Conservation (phyloP, 2,888 invertebrate genomes). For the Peribatodes rhomboidaria region DNA sequence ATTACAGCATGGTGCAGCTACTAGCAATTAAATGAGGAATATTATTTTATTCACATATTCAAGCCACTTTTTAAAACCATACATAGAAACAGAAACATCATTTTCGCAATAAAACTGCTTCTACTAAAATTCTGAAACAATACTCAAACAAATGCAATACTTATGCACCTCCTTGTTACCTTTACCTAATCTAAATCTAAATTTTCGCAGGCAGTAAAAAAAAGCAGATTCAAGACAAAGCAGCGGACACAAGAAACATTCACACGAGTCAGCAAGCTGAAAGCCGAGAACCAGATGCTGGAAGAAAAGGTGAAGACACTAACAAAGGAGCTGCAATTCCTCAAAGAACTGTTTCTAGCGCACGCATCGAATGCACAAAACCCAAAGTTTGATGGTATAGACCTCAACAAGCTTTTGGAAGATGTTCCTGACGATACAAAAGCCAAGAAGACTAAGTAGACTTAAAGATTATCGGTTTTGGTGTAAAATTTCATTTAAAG, state of each 20-base stretch:
- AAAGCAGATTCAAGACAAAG: slow-evolving; percentile 92
- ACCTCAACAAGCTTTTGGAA: slow-evolving; percentile 85
- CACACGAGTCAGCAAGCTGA: slow-evolving; percentile 90
- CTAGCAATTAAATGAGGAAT: no score
- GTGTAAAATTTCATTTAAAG: neutral
- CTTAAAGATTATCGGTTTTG: slow-evolving; percentile 13
- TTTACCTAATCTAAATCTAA: slow-evolving; percentile 21
- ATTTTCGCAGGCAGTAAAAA: slow-evolving; percentile 90
- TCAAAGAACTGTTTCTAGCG: slow-evolving; percentile 93
- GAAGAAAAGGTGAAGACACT: slow-evolving; percentile 93
- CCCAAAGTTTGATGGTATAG: slow-evolving; percentile 85
- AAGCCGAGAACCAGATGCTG: slow-evolving; percentile 92
- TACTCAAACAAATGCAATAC: no score
- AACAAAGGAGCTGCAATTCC: slow-evolving; percentile 92
- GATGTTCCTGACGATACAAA: slow-evolving; percentile 80
- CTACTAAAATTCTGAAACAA: no score
- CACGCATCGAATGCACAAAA: slow-evolving; percentile 89
- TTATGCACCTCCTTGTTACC: no score
- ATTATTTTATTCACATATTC: no score
- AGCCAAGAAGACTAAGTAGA: slow-evolving; percentile 49
- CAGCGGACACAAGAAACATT: slow-evolving; percentile 92
- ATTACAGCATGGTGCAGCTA: no score
- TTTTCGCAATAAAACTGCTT: no score
- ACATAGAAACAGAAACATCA: no score
- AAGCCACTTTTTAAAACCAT: no score